Base-by-base conservation (phyloP, 2,888 invertebrate genomes). In the Creontiades dilutus region DNA sequence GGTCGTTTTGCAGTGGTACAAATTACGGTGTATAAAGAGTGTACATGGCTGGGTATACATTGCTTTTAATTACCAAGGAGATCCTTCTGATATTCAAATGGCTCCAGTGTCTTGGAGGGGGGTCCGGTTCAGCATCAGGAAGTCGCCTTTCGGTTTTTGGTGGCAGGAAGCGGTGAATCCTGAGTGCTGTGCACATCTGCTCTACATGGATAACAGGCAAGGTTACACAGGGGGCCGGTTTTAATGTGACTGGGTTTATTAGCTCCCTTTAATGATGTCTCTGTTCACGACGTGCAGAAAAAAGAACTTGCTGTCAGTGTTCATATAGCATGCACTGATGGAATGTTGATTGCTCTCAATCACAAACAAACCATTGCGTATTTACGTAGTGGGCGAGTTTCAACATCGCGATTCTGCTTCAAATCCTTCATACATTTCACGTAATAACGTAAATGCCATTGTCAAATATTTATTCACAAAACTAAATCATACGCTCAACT, bases 51-150 rank as follows among this genome's bases (percentile, higher is more conserved):
- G 78, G 57, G 88, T 88, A 88, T 88, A 88, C 88, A 88, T 88
- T 88, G 89, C 84, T 89, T 89, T 89, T 89, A 89, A 89, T 89
- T 89, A 89, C 82, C 68, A 61, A 84, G 19, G 84, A 89, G 89
- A 89, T 89, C 84, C 28, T n/a, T 75, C 89, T 75, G 89, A 89
- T 89, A 89, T 89, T 89, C 89, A 89, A 89, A 89, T 89, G 68
- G 89, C 27, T 61, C 57, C 28, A 14, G 88, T 23, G 52, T 19
- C 82, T 82, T 48, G 48, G 61, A 85, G 82, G 52, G 82, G 85
- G 61, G 61, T 85, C 85, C 61, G 57, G 23, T 57, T 52, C 76
- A 52, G 61, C 37, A 85, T 85, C 85, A 85, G 85, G 85, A 85
- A 85, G 57, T 85, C 85, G 61, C 85, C 68, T 55, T 85, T 85